These are phyloP conservation scores for Spongia lamella DNA, from an alignment of 37 sponge, comb jelly and placozoan genomes.

Conservation along the genomic window DNA sequence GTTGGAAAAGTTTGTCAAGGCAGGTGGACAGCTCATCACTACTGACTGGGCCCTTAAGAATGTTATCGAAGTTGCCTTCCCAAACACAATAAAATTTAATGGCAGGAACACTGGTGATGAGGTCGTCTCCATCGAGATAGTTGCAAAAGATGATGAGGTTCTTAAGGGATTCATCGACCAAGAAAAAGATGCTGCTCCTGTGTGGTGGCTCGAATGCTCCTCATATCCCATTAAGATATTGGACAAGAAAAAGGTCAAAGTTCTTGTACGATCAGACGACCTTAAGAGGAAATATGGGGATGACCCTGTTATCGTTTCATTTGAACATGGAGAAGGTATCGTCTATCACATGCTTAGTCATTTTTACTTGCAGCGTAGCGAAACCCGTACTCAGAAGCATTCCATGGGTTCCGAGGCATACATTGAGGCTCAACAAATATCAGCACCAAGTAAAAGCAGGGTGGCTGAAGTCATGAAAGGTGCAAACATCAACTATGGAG, in stretches of 20 bases:
- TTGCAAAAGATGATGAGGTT: conserved; percentile 67
- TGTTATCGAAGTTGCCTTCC: conserved; percentile 74
- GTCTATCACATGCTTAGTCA: conserved; percentile 88
- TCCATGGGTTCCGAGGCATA: conserved; percentile 23
- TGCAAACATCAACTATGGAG: conserved; percentile 70
- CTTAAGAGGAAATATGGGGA: conserved; percentile 54
- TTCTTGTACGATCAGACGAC: conserved; percentile 72
- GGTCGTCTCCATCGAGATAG: conserved; percentile 75
- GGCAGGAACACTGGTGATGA: conserved; percentile 67
- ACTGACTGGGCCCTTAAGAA: conserved; percentile 82
- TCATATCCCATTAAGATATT: conserved; percentile 76
- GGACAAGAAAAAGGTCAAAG: conserved; percentile 71
- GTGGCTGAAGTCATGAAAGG: conserved; percentile 24
- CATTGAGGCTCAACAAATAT: conserved; percentile 48
- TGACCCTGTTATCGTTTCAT: conserved; percentile 72
- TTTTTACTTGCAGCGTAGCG: conserved; percentile 79
- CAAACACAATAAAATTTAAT: conserved; percentile 54
- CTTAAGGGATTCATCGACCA: conserved; percentile 76
- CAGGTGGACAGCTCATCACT: conserved; percentile 73
- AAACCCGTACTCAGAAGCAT: conserved; percentile 74
- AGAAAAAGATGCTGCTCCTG: conserved; percentile 75
- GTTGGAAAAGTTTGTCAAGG: conserved; percentile 58
- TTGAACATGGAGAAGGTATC: conserved; percentile 79
- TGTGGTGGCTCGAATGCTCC: conserved; percentile 77
- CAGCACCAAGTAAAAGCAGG: conserved; percentile 21